phyloP scores from a whole-genome alignment of 2,888 invertebrate species.

The Drosophila suboccidentalis region DNA sequence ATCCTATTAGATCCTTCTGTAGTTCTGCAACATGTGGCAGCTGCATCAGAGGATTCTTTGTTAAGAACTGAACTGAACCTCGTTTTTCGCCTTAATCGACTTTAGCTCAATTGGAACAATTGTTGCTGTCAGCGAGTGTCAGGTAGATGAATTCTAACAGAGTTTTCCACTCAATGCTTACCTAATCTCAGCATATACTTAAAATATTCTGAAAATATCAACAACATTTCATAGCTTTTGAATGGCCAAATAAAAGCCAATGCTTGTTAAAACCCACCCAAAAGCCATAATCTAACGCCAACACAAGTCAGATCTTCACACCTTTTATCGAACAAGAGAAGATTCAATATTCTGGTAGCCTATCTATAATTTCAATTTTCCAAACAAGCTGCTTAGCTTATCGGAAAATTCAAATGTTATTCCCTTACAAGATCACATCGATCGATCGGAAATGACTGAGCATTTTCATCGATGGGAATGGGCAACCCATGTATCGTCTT shows the following conservation, averaged over 20 bases:
- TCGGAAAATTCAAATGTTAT: slow-evolving; percentile 48
- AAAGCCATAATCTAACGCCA: slow-evolving; percentile 9
- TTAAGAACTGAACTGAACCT: slow-evolving; percentile 11
- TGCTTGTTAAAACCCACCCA: slow-evolving; percentile 26
- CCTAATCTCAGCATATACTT: not conserved
- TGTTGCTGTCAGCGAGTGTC: slow-evolving; percentile 61
- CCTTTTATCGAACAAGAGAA: slow-evolving; percentile 31
- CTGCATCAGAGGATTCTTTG: slow-evolving; percentile 30
- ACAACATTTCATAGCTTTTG: slow-evolving; percentile 5
- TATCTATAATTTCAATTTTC: slow-evolving; percentile 39
- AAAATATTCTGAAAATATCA: not conserved
- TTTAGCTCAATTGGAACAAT: slow-evolving; percentile 62
- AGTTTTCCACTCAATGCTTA: not conserved
- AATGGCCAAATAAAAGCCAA: slow-evolving; percentile 42
- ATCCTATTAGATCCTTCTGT: slow-evolving; percentile 69
- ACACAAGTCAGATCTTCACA: slow-evolving; percentile 56
- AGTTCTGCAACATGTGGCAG: slow-evolving; percentile 66
- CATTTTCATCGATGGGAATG: slow-evolving; percentile 35
- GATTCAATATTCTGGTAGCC: slow-evolving; percentile 46
- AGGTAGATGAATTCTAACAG: slow-evolving; percentile 29
- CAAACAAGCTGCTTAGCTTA: slow-evolving; percentile 49
- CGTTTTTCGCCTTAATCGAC: slow-evolving; percentile 61
- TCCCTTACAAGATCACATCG: slow-evolving; percentile 54
- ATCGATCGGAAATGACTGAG: slow-evolving; percentile 69
- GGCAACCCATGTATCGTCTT: slow-evolving; percentile 53